Percentiles rank a stretch among this genome's conserved stretches.
Evolutionary conservation across 2,888 invertebrate species (phyloP).

Genomic region (Xanthia togata): DNA sequence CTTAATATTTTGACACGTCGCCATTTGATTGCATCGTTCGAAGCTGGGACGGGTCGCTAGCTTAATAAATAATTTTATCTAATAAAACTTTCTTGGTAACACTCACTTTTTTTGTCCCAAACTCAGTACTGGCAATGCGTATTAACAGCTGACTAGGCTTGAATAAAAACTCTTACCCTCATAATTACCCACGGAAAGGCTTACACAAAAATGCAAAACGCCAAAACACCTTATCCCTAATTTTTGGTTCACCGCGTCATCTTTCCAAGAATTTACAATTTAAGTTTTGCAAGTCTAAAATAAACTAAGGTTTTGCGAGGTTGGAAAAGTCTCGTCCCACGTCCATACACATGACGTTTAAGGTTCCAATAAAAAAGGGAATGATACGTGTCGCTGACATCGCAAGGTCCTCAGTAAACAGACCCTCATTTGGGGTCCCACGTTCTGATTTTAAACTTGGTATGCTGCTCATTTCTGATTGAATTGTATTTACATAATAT

Average conservation of each 20-base stretch:
- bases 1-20: background rate
- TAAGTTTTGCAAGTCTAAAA: slow-evolving; percentile 38
- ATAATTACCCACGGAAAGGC: slow-evolving; percentile 21
- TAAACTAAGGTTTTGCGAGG: slow-evolving; percentile 34
- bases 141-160: background rate
- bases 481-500: slow-evolving; percentile 62
- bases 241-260: slow-evolving; percentile 2
- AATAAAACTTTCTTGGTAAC: background rate
- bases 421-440: slow-evolving; percentile 60
- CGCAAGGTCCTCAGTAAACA: slow-evolving; percentile 66
- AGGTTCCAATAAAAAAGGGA: slow-evolving; percentile 62
- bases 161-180: slow-evolving; percentile 8
- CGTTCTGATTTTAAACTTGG: slow-evolving; percentile 54
- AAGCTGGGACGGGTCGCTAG: background rate
- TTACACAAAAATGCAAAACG: slow-evolving; percentile 26
- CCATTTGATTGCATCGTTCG: background rate
- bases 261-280: slow-evolving; percentile 41
- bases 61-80: background rate
- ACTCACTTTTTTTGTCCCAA: background rate
- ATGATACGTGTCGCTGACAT: slow-evolving; percentile 61
- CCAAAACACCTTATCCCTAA: slow-evolving; percentile 6
- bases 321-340: slow-evolving; percentile 51
- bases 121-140: background rate
- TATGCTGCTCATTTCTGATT: slow-evolving; percentile 57
- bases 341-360: slow-evolving; percentile 38